phyloP scores from a whole-genome alignment of 1,140 invertebrate species.

The Procambarus virginalis region DNA sequence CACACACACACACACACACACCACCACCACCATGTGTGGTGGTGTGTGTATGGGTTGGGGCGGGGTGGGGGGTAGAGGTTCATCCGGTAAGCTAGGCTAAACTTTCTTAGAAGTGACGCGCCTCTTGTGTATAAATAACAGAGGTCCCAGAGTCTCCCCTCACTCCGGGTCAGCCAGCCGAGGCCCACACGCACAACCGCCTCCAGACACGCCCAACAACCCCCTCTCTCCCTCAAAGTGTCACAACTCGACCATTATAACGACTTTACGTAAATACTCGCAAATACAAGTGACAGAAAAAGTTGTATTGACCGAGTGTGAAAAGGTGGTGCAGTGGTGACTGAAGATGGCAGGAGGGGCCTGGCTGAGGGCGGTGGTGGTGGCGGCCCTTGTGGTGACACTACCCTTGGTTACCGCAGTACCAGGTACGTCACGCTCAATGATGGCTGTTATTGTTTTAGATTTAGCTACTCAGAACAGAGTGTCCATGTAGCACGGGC shows the following conservation, averaged over 20 bases:
- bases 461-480: no score
- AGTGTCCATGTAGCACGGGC: no score
- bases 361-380: neutral
- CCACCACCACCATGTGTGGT: no score
- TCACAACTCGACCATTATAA: neutral
- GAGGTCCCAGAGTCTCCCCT: neutral
- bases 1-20: no score
- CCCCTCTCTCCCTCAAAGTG: neutral
- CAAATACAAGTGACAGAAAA: neutral
- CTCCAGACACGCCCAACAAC: neutral
- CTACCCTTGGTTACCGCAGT: neutral
- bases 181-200: neutral
- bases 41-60: neutral
- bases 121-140: neutral
- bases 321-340: neutral
- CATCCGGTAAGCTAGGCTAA: neutral
- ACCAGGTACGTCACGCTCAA: neutral
- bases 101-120: constrained; percentile 3
- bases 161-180: neutral
- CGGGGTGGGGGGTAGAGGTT: neutral
- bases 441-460: no score
- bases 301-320: neutral
- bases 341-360: neutral
- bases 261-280: neutral
- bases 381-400: neutral